Conservation (phyloP, 2,113 vertebrate species). For the Microcebus griseorufus region DNA sequence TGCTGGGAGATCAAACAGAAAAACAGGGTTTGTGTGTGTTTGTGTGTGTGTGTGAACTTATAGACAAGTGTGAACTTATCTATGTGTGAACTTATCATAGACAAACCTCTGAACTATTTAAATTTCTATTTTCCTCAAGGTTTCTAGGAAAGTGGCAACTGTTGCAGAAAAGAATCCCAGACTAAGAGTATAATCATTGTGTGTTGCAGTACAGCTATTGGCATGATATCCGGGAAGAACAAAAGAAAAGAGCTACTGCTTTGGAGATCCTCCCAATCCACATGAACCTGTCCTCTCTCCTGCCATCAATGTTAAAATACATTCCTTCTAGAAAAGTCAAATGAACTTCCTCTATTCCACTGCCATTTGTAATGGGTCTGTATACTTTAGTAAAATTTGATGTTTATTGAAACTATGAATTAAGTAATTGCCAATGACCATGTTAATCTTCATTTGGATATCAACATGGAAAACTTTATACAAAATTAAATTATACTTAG, state of each 20-base stretch:
- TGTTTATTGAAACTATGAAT: background rate
- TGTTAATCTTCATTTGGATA: background rate
- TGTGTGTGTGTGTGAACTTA: background rate
- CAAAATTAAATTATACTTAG: background rate
- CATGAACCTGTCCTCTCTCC: background rate
- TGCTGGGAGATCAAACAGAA: background rate
- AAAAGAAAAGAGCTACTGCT: background rate
- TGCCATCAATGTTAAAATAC: background rate
- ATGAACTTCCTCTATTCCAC: background rate
- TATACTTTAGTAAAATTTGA: background rate
- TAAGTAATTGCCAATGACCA: background rate
- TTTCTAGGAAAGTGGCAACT: background rate
- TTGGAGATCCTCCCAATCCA: fast-evolving
- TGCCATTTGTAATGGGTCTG: background rate
- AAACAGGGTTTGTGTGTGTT: background rate
- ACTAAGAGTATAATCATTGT: too few species aligned
- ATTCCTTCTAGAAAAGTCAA: background rate
- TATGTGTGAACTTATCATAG: background rate
- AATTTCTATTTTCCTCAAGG: background rate
- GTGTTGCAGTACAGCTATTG: too few species aligned
- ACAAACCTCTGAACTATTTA: background rate
- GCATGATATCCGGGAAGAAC: background rate
- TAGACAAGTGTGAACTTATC: too few species aligned
- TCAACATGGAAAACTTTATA: background rate
- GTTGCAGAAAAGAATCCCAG: background rate